A percentile compares a stretch with the other conserved stretches of the same genome.
These are phyloP conservation scores for Proales similis DNA, from an alignment of 1,140 invertebrate species.

Conservation along the genomic window DNA sequence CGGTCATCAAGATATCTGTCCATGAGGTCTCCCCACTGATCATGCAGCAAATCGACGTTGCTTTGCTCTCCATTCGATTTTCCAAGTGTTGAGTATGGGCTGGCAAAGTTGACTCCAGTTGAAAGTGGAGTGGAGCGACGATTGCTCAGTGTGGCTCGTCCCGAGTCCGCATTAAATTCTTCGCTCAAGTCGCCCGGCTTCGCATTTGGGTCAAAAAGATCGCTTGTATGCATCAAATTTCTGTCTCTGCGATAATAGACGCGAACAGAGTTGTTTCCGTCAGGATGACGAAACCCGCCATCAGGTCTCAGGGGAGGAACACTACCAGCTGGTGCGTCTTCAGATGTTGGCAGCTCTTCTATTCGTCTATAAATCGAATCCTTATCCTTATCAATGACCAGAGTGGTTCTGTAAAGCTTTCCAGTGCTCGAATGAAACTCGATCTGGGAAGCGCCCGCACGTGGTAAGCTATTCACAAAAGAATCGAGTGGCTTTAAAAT, in stretches of 20 bases:
- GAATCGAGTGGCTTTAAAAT: constrained; percentile 33
- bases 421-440: constrained; percentile 31
- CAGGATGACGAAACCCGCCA: constrained; percentile 33
- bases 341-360: constrained; percentile 2
- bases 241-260: constrained; percentile 31
- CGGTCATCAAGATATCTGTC: constrained; percentile 32
- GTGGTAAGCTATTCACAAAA: neutral
- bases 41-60: constrained; percentile 25
- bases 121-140: neutral
- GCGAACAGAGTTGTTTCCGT: neutral
- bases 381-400: constrained; percentile 29
- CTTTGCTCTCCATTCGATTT: constrained; percentile 2
- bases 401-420: constrained; percentile 17
- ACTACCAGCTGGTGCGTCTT: neutral
- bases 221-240: too few species aligned
- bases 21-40: constrained; percentile 30
- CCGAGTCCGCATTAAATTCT: neutral
- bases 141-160: neutral
- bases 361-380: constrained; percentile 23
- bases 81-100: constrained; percentile 24
- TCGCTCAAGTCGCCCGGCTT: neutral
- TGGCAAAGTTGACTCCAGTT: neutral
- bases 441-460: constrained; percentile 10
- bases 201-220: neutral
- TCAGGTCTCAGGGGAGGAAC: constrained; percentile 23